Base-by-base conservation (phyloP, 2,113 vertebrate genomes). In the Heterochromis multidens region DNA sequence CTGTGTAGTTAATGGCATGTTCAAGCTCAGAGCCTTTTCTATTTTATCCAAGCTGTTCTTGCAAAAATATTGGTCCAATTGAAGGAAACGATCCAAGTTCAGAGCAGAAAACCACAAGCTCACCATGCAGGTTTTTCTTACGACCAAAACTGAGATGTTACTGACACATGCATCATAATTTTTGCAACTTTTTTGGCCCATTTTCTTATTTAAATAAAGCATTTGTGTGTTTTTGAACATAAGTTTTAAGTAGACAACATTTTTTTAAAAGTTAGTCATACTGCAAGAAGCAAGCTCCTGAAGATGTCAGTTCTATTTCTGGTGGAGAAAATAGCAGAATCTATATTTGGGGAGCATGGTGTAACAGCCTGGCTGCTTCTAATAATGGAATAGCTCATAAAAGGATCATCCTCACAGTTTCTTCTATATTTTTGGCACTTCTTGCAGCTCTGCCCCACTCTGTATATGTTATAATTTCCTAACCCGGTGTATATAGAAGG, bases 361-460 rank as follows among this genome's bases (percentile, higher is more conserved):
- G 85, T 76, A 25, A 81, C 89, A 84, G 79, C 80, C 74, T 58
- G 61, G 60, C 78, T 61, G 86, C 67, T 56, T 92, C 91, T 92
- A 84, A 88, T 91, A 92, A 89, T 84, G 82, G 82, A 88, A 82
- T 59, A 86, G 60, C 80, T 92, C 79, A 87, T 62, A 65, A 84
- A 88, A 87, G 84, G 79, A 86, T 87, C 76, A 65, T 83, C 80
- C 81, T 82, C 31, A 46, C 46, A 89, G 81, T 82, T 83, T 81
- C 52, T 79, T 80, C 27, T 2, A 3, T 83, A 74, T 87, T 74
- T 90, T 85, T 89, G 87, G 77, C 72, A 84, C 82, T 87, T 89
- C 23, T 80, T 4, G 3, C 63, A 72, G 77, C 11, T 84, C 67
- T 83, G 52, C 80, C 59, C 17, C 43, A 6, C 3, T 40, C 35